Conservation (phyloP, 2,888 invertebrate genomes). For the Chrysolina americana region DNA sequence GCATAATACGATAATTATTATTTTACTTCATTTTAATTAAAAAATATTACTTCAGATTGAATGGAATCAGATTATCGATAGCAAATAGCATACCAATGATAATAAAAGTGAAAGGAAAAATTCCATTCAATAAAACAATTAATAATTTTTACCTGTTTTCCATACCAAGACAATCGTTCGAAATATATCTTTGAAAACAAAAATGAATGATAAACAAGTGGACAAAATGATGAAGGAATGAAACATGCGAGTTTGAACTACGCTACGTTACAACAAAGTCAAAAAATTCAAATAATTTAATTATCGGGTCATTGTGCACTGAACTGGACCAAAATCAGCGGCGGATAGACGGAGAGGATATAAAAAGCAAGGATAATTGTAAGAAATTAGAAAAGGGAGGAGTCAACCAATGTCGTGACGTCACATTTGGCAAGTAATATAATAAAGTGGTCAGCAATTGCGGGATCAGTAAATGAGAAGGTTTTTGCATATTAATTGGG, state of each 20-base stretch:
- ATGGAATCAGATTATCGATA: not conserved
- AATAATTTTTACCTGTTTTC: slow-evolving; percentile 10
- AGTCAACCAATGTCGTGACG: slow-evolving; percentile 64
- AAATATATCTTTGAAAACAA: not conserved
- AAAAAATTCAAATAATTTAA: slow-evolving; percentile 6
- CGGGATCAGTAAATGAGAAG: slow-evolving; percentile 50
- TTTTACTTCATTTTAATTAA: not conserved
- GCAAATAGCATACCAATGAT: slow-evolving; percentile 20
- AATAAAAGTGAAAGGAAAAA: slow-evolving; percentile 31
- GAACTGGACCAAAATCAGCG: slow-evolving; percentile 46
- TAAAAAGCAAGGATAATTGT: slow-evolving; percentile 60
- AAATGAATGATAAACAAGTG: no score
- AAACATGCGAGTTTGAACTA: not conserved
- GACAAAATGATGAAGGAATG: no score
- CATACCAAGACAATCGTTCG: not conserved
- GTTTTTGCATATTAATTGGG: slow-evolving; percentile 33
- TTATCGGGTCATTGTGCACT: slow-evolving; percentile 40
- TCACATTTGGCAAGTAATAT: slow-evolving; percentile 60
- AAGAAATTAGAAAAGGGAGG: slow-evolving; percentile 61
- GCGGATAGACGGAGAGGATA: slow-evolving; percentile 42
- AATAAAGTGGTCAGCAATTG: slow-evolving; percentile 56
- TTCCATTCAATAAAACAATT: slow-evolving; percentile 17
- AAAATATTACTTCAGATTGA: not conserved
- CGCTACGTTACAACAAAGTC: not conserved
- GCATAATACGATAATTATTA: not conserved